phyloP scores from a whole-genome alignment of 2,888 invertebrate genomes.

The Acronicta leporina region DNA sequence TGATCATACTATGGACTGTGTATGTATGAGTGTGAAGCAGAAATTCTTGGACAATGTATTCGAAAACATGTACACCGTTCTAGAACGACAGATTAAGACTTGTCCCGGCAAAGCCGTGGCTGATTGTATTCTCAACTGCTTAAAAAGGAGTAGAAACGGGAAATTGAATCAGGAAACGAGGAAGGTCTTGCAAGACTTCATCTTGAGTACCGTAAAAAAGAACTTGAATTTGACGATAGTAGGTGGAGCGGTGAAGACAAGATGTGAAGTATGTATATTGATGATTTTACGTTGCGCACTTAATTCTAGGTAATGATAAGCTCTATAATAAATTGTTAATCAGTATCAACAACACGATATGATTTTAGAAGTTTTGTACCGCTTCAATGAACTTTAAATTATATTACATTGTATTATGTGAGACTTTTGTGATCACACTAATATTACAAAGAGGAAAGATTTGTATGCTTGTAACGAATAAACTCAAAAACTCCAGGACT shows the following conservation, averaged over 20 bases:
- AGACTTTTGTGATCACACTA: too few relatives aligned
- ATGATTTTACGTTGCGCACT: too few relatives aligned
- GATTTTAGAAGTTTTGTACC: too few relatives aligned
- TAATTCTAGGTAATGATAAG: too few relatives aligned
- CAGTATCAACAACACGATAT: too few relatives aligned
- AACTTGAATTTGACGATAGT: constrained; percentile 82
- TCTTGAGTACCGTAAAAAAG: constrained; percentile 74
- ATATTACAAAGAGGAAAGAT: too few relatives aligned
- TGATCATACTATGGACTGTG: constrained; percentile 72
- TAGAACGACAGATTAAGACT: constrained; percentile 72
- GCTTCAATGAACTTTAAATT: too few relatives aligned
- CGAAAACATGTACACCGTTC: constrained; percentile 81
- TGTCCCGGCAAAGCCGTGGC: constrained; percentile 74
- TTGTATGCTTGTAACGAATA: too few relatives aligned
- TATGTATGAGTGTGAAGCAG: constrained; percentile 76
- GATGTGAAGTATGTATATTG: constrained; percentile 75
- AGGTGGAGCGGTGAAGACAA: constrained; percentile 83
- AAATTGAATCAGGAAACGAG: constrained; percentile 75
- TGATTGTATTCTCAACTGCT: constrained; percentile 68
- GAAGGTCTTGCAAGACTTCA: constrained; percentile 74
- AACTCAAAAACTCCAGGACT: too few relatives aligned
- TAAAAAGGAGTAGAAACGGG: constrained; percentile 78
- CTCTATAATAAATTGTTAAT: too few relatives aligned
- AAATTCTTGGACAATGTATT: constrained; percentile 82
- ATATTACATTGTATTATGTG: too few relatives aligned